Evolutionary conservation across 1,140 invertebrate genomes (phyloP).

Genomic region (Luehdorfia chinensis): DNA sequence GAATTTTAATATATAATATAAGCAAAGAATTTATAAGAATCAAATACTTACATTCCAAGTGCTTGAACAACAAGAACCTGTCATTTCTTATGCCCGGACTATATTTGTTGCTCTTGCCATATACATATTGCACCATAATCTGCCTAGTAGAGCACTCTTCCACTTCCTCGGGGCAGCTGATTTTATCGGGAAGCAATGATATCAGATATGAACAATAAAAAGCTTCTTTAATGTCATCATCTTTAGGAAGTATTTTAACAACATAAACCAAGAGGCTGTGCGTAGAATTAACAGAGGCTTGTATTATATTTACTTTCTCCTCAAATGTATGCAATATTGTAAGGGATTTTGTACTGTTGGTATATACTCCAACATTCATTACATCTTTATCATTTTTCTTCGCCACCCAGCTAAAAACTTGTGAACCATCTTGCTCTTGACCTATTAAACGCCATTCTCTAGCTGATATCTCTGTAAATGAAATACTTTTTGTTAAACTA

Average conservation of each 20-base stretch:
- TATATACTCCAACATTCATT: conserved; percentile 74
- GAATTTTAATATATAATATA: background rate
- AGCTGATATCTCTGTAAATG: conserved; percentile 71
- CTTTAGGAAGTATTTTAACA: conserved; percentile 68
- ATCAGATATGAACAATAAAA: conserved; percentile 79
- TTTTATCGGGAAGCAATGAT: conserved; percentile 77
- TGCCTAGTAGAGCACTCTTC: conserved; percentile 79
- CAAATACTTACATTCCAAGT: conserved; percentile 84
- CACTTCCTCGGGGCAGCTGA: conserved; percentile 75
- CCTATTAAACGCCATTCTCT: conserved; percentile 87
- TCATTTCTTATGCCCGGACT: conserved; percentile 80
- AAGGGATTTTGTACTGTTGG: conserved; percentile 77
- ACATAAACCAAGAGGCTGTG: conserved; percentile 83
- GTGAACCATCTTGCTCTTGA: conserved; percentile 84
- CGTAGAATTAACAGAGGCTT: conserved; percentile 86
- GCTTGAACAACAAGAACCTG: conserved; percentile 86
- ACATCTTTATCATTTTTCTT: conserved; percentile 53
- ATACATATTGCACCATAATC: conserved; percentile 88
- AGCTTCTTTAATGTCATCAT: conserved; percentile 43
- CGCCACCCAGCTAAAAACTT: conserved; percentile 84
- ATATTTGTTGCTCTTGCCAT: conserved; percentile 81
- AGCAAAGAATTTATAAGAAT: conserved; percentile 1
- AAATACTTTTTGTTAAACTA: background rate
- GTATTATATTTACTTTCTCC: conserved; percentile 82
- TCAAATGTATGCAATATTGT: conserved; percentile 81